Conservation (phyloP, 2,113 vertebrate genomes). For the Elaphurus davidianus region DNA sequence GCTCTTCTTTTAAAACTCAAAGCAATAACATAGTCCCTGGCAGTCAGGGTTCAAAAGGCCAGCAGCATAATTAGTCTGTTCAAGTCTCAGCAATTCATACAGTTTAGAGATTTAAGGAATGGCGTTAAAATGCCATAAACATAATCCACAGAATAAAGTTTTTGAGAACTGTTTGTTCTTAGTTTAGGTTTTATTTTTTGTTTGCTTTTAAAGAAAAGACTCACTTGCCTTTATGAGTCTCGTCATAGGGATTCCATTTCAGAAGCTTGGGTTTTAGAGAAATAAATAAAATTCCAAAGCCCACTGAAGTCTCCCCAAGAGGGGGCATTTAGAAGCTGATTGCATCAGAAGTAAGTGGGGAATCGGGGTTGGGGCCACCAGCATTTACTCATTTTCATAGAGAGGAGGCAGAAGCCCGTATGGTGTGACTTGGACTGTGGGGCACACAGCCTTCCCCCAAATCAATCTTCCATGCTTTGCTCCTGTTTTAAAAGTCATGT, state of each 20-base stretch:
- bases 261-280: not conserved
- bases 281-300: conserved; percentile 17
- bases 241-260: not conserved
- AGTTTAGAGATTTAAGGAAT: not conserved
- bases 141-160: not conserved
- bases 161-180: not conserved
- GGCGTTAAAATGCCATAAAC: not conserved
- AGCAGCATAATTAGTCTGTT: not conserved
- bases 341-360: not conserved
- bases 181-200: not conserved
- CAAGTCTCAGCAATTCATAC: not conserved
- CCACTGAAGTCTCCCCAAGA: not conserved
- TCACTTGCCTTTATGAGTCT: not conserved
- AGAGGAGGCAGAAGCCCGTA: not conserved
- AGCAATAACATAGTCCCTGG: not conserved
- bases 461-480: not conserved
- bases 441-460: not conserved
- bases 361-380: not conserved
- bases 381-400: accelerated
- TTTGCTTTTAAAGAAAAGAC: conserved; percentile 28
- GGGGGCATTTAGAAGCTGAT: not conserved
- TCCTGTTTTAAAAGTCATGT: not conserved
- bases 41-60: not conserved
- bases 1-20: not conserved
- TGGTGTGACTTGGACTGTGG: not conserved